Evolutionary conservation across 2,888 invertebrate species (phyloP), one percentile per base, ranked within the genome.

Genomic region (Drosophila helvetica): DNA sequence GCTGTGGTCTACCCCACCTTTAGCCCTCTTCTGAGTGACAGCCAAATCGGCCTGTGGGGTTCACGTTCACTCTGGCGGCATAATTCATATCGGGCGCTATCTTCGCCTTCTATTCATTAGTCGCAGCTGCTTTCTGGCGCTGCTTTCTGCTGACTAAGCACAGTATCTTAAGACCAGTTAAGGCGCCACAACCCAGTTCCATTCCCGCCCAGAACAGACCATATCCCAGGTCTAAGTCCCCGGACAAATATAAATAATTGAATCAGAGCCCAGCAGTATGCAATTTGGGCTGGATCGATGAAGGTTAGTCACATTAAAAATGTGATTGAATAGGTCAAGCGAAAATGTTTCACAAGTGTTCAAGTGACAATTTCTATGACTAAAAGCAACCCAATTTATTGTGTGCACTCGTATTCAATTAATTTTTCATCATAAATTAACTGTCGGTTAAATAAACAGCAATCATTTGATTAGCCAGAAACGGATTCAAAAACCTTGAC

Each of bases 11-110:
- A 48, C 46, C 54, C n/a, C 1, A 43, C 46, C 6, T 17, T 33
- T 38, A 17, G 38, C 19, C 18, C 48, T 3, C 9, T 19, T 0
- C 19, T 52, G 25, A 57, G 27, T 65, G 69, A 67, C 81, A 64
- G 67, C 46, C 27, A 74, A 74, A 64, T 71, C 71, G 68, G 47
- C 57, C 67, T 33, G 5, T 22, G 47, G 25, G 55, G 56, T 53
- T 76, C 54, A 56, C 61, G 50, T 53, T 73, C 54, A 56, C 61
- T 50, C 62, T 73, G 59, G 48, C 50, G 70, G 57, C 69, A 85
- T 82, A 76, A 87, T 87, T 79, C 72, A 85, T 87, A 72, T 70
- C 56, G 50, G 50, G 42, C 27, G 66, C 66, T 80, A 80, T 80
- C 80, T 77, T 61, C 66, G 27, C 46, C 38, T 54, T 50, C 63